Evolutionary conservation across 2,113 vertebrate species (phyloP).

Genomic region (Lethenteron reissneri): DNA sequence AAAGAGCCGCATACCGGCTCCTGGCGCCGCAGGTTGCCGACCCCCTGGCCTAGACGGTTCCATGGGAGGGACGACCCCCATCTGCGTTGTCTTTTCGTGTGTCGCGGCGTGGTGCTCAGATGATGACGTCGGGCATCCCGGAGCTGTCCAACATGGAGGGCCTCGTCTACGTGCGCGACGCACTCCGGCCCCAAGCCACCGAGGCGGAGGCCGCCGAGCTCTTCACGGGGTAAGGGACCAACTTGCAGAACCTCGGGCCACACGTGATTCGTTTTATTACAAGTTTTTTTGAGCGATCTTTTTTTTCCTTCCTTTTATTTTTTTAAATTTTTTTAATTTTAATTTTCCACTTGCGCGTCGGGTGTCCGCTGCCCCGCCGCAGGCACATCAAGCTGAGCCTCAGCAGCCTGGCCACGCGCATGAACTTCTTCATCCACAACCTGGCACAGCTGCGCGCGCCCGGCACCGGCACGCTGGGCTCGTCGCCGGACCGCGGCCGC

Average conservation of each 20-base stretch:
- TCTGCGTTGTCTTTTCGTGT: neutral
- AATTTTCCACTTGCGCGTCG: neutral
- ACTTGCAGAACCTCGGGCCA: neutral
- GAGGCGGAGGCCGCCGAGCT: slow-evolving; percentile 80
- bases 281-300: slow-evolving; percentile 8
- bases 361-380: slow-evolving; percentile 12
- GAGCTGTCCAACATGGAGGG: slow-evolving; percentile 77
- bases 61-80: neutral
- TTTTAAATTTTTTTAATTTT: neutral
- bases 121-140: slow-evolving; percentile 87
- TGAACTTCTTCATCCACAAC: slow-evolving; percentile 98
- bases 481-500: slow-evolving; percentile 18
- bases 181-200: slow-evolving; percentile 67
- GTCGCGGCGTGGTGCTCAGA: slow-evolving; percentile 23
- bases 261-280: slow-evolving; percentile 13
- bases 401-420: slow-evolving; percentile 88
- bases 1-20: too few species aligned
- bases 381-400: slow-evolving; percentile 90
- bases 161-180: slow-evolving; percentile 78
- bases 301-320: neutral
- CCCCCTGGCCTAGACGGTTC: neutral
- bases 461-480: slow-evolving; percentile 26
- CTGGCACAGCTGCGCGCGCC: slow-evolving; percentile 92
- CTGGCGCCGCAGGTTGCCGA: neutral
- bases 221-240: slow-evolving; percentile 55